phyloP scores from a whole-genome alignment of 2,113 vertebrate species.

The Macrotis lagotis region DNA sequence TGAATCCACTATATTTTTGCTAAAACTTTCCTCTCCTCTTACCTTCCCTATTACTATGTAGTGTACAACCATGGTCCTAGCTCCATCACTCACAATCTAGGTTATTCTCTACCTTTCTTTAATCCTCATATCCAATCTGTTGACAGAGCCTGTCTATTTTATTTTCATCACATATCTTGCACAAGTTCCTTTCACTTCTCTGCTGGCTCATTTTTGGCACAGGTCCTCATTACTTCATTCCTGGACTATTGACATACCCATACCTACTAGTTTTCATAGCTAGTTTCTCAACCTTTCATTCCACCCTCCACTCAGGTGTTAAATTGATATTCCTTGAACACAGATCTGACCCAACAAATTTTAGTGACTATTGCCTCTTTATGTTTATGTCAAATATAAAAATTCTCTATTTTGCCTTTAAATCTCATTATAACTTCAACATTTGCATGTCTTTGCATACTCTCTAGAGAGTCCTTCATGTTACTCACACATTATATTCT shows the following conservation, averaged over 20 bases:
- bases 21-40: not conserved
- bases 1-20: not conserved
- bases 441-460: not conserved
- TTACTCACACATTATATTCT: not conserved
- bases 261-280: not conserved
- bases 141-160: not conserved
- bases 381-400: not conserved
- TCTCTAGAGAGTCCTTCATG: not conserved
- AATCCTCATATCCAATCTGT: not conserved
- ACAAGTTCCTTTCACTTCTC: not conserved
- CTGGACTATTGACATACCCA: not conserved
- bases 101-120: not conserved
- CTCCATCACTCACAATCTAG: not conserved
- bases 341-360: not conserved
- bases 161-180: not conserved
- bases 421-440: not conserved
- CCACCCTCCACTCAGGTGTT: not conserved
- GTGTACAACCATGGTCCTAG: not conserved
- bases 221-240: not conserved
- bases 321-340: not conserved
- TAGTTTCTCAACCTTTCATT: not conserved
- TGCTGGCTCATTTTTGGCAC: fast-evolving
- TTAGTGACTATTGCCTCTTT: not conserved
- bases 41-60: not conserved
- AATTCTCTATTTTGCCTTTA: not conserved